Base-by-base conservation (phyloP, 2,797 vertebrate species). In the Helarctos malayanus region DNA sequence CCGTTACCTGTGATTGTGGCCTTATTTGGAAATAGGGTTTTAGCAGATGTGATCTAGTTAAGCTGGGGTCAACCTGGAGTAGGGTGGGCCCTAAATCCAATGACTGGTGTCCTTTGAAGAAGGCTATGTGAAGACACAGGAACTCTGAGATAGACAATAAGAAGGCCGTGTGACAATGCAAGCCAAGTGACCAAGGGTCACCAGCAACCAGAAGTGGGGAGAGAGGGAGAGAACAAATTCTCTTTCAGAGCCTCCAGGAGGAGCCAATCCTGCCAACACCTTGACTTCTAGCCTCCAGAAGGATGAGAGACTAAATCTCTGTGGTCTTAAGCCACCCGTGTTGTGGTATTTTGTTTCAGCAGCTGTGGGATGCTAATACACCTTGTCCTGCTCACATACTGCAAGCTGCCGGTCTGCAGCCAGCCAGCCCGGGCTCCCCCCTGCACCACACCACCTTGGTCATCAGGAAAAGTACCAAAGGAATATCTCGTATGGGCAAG, bases 1-100 rank as follows among this genome's bases (percentile, higher is more conserved):
- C 12, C n/a, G 7, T 3, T 9, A 27, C 68, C 15, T 71, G 13
- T 25, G 23, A 78, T 23, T 38, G 35, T 27, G 27, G 86, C 29
- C 69, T 90, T 81, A 18, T 41, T 68, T 79, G 81, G 41, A 94
- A 92, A 75, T 25, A 47, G 38, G 21, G 27, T 25, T 84, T 91
- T 23, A 76, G 63, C 32, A 13, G n/a, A 63, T 84, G 38, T 16
- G n/a, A 41, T 35, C 35, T 82, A 45, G 35, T 73, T 81, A 78
- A 73, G n/a, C 82, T 76, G 41, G 21, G 11, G 21, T 79, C 83
- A 83, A 38, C 23, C 9, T 8, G 2, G 16, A 89, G 57, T 19
- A 35, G 4, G 7, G 9, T 1, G 2, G 23, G 7, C 0, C 38
- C 81, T 86, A 57, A 69, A 25, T 57, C 59, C 25, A 57, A 18